Conservation (phyloP, 1,140 invertebrate genomes). For the Centruroides sculpturatus region DNA sequence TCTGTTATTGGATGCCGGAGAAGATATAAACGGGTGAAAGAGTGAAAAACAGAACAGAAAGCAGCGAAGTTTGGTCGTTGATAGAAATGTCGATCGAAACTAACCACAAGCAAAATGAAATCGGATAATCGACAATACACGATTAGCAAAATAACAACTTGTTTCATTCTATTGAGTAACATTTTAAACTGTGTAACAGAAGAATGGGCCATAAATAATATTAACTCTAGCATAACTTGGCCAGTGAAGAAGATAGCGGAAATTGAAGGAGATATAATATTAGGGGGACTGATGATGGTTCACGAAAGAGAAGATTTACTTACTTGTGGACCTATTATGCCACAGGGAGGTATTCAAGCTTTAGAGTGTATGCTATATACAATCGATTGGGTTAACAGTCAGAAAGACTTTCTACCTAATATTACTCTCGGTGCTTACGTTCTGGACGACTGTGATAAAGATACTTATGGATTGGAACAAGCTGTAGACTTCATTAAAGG, state of each 20-base stretch:
- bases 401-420: conserved; percentile 47
- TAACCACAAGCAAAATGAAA: too few relatives aligned
- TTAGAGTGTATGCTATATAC: conserved; percentile 83
- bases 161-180: too few relatives aligned
- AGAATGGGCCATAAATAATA: too few relatives aligned
- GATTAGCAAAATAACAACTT: too few relatives aligned
- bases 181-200: too few relatives aligned
- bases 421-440: conserved; percentile 52
- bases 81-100: too few relatives aligned
- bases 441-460: conserved; percentile 88
- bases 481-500: conserved; percentile 95
- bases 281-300: conserved; percentile 90
- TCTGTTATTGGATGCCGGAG: too few relatives aligned
- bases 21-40: too few relatives aligned
- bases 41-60: too few relatives aligned
- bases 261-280: conserved; percentile 55
- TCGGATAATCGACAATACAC: too few relatives aligned
- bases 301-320: conserved; percentile 66
- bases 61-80: too few relatives aligned
- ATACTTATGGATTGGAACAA: conserved; percentile 91
- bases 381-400: conserved; percentile 60
- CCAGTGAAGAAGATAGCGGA: conserved; percentile 70
- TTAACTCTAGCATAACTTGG: conserved; percentile 22
- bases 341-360: conserved; percentile 75
- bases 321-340: conserved; percentile 81